Percentiles rank a stretch among this genome's conserved stretches.
Conservation (phyloP, 2,888 invertebrate species). For the Leucophora obtusa region DNA sequence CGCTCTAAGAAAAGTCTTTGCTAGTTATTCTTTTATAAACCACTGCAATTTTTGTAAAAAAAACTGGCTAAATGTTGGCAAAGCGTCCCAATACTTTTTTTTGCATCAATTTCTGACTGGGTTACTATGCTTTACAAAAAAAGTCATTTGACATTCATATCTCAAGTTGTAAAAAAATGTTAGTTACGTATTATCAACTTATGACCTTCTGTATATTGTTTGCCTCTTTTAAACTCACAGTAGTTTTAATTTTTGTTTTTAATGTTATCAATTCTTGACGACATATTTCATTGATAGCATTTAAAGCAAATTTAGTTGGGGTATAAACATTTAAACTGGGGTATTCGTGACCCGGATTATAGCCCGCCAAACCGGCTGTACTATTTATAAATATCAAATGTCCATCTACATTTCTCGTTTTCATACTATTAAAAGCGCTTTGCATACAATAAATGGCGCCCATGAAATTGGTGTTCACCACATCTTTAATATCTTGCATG, state of each 20-base stretch:
- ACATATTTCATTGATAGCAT: slow-evolving; percentile 75
- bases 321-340: slow-evolving; percentile 74
- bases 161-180: no score
- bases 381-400: slow-evolving; percentile 75
- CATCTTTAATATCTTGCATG: slow-evolving; percentile 69
- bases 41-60: no score
- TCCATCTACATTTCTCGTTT: slow-evolving; percentile 72
- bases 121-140: no score
- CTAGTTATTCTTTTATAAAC: no score
- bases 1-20: no score
- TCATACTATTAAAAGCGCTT: slow-evolving; percentile 80
- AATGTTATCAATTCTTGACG: slow-evolving; percentile 74
- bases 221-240: slow-evolving; percentile 69
- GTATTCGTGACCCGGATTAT: slow-evolving; percentile 68
- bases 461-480: slow-evolving; percentile 79
- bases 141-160: no score
- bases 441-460: slow-evolving; percentile 79
- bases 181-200: not conserved
- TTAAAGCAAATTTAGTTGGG: slow-evolving; percentile 75
- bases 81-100: no score
- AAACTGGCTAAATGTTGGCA: no score
- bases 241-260: slow-evolving; percentile 74
- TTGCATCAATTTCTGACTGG: no score
- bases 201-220: not conserved
- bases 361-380: slow-evolving; percentile 71